phyloP scores from a whole-genome alignment of 2,888 invertebrate genomes.

The Heliconius ethilla region DNA sequence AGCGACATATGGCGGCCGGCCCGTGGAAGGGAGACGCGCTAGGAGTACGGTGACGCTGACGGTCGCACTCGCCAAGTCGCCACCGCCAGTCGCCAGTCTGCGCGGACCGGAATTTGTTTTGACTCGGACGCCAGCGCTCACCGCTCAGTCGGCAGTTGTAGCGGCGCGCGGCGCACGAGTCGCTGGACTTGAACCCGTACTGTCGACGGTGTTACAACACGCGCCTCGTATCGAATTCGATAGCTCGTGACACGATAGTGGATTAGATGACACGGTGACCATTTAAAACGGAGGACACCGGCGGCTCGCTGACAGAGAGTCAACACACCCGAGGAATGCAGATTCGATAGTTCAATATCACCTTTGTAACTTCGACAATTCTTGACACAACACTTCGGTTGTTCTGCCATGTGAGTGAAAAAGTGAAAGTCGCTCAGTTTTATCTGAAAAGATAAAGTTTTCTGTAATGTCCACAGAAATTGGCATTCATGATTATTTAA shows the following conservation, averaged over 20 bases:
- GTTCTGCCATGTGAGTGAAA: constrained; percentile 67
- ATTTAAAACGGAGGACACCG: background rate
- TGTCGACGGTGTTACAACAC: constrained; percentile 59
- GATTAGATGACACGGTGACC: constrained; percentile 49
- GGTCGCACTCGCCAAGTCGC: background rate
- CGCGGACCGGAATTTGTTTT: constrained; percentile 74
- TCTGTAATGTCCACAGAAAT: constrained; percentile 4
- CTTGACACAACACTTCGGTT: constrained; percentile 57
- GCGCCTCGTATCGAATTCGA: constrained; percentile 74
- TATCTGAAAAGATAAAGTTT: constrained; percentile 5
- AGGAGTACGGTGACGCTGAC: constrained; percentile 9
- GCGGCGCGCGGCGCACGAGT: constrained; percentile 69
- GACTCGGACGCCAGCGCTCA: constrained; percentile 53
- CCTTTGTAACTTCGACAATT: constrained; percentile 49
- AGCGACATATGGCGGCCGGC: constrained; percentile 49
- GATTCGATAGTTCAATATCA: constrained; percentile 17
- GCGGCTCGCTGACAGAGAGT: background rate
- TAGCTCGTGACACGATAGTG: constrained; percentile 73
- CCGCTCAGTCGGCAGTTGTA: constrained; percentile 54
- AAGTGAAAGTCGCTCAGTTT: constrained; percentile 22
- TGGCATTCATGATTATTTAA: background rate
- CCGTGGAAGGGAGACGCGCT: constrained; percentile 52
- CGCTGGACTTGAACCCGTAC: constrained; percentile 42
- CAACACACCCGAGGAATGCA: background rate
- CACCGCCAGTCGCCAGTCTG: constrained; percentile 42